phyloP scores from a whole-genome alignment of 2,797 vertebrate genomes.

The Coreius guichenoti region DNA sequence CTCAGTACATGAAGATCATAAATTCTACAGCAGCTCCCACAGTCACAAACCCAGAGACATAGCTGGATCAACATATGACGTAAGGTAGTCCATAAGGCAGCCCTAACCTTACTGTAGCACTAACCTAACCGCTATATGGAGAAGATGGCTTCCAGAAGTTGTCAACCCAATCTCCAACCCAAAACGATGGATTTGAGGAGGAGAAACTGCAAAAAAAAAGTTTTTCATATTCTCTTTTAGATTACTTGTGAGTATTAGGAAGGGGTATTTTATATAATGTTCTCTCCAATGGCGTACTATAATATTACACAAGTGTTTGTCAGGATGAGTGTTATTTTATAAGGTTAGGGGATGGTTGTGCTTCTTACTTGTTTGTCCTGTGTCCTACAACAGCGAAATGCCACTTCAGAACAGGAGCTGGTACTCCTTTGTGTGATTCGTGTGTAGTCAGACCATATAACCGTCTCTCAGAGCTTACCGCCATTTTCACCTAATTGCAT shows the following conservation, averaged over 20 bases:
- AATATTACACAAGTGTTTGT: constrained; percentile 39
- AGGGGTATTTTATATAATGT: constrained; percentile 29
- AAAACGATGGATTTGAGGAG: constrained; percentile 2
- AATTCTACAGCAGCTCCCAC: constrained; percentile 68
- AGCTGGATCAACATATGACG: constrained; percentile 60
- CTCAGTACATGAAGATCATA: constrained; percentile 85
- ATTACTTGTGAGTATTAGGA: constrained; percentile 12
- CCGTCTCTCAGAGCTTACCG: constrained; percentile 9
- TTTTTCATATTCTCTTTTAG: constrained; percentile 43
- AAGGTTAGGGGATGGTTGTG: constrained; percentile 38
- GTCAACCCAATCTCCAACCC: constrained; percentile 13
- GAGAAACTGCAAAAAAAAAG: constrained; percentile 29
- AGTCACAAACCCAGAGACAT: constrained; percentile 77
- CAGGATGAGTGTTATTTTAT: constrained; percentile 34
- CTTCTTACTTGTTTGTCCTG: constrained; percentile 29
- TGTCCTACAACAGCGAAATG: constrained; percentile 43
- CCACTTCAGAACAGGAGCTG: constrained; percentile 58
- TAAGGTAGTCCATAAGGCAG: constrained; percentile 15
- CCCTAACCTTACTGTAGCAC: constrained; percentile 41
- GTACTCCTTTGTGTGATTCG: constrained; percentile 47
- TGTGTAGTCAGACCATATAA: constrained; percentile 34
- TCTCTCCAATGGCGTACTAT: constrained; percentile 20
- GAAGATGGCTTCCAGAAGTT: constrained; percentile 10
- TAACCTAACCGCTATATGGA: constrained; percentile 13
- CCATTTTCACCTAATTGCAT: constrained; percentile 31